Conservation (phyloP, 2,113 vertebrate species). For the Dolichotis patagonum region DNA sequence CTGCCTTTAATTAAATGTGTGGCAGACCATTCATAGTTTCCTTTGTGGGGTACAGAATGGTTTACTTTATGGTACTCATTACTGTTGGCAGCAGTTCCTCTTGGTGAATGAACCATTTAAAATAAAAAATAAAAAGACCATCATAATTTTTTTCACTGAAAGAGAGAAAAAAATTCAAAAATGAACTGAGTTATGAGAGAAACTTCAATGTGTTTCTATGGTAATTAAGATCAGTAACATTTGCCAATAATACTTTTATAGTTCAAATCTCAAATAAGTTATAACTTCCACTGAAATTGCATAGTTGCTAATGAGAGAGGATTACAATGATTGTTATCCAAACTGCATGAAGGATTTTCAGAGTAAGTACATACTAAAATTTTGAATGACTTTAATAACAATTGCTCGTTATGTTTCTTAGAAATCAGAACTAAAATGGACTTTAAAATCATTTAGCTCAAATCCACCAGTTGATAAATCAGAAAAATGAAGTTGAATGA, state of each 20-base stretch:
- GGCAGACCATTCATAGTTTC: constrained; percentile 33
- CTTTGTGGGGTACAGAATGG: background rate
- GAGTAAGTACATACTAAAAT: constrained; percentile 15
- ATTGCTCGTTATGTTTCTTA: background rate
- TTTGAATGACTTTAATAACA: constrained; percentile 44
- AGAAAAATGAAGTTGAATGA: background rate
- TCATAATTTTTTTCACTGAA: constrained; percentile 12
- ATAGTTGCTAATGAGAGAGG: constrained; percentile 42
- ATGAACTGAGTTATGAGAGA: background rate
- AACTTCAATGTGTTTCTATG: constrained; percentile 14
- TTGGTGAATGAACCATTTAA: constrained; percentile 19
- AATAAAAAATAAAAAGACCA: constrained; percentile 29
- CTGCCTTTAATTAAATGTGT: constrained; percentile 56
- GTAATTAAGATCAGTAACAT: constrained; percentile 49
- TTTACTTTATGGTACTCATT: background rate
- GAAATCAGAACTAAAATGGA: background rate
- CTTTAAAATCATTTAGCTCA: constrained; percentile 24
- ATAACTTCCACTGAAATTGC: constrained; percentile 42
- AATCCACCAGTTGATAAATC: background rate
- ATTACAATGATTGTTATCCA: constrained; percentile 43
- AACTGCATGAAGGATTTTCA: constrained; percentile 18
- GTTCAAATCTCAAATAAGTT: constrained; percentile 56
- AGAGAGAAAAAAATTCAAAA: constrained; percentile 9
- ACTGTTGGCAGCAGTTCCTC: constrained; percentile 29
- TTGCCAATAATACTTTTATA: background rate